Base-by-base conservation (phyloP, 92 coral and sea anemone genomes). In the Epizoanthus ramosus region DNA sequence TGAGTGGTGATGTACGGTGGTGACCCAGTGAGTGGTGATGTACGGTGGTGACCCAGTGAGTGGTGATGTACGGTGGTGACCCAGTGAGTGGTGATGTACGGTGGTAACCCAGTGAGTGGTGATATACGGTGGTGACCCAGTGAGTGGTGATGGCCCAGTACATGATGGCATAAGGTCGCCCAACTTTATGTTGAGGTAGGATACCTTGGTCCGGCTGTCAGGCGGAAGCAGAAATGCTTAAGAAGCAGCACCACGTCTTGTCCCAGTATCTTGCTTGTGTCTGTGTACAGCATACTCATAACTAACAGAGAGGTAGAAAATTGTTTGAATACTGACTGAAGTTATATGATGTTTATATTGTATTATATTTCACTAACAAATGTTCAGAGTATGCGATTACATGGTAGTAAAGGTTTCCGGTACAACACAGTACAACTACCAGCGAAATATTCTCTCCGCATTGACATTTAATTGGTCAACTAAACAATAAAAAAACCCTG, bases 131-230 rank as follows among this genome's bases (percentile, higher is more conserved):
- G 28, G 37, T 28, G 19, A 69, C 6, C 37, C 74, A n/a, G 13
- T 24, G 65, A 74, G 37, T 39, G 50, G 8, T 47, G 15, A 15
- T 47, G 54, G 2, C 14, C 50, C 70, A n/a, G 3, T 79, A 17
- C 6, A 7, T 79, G 43, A 14, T 31, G 6, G 5, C 12, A 54
- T 61, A 3, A 0, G 19, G 45, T 70, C 22, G 35, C 7, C 31
- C 16, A 23, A 59, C 33, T 43, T 5, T 13, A 47, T 47, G 63
- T 43, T 9, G 17, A 69, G 16, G 18, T 14, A 3, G 35, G 84
- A 86, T 84, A 97, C 99, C 98, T 97, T 8, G 98, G 98, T 22
- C 95, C 98, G 18, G 99, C 94, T 1, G 99, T 94, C 52, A 94
- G 80, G 35, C 98, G 87, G 68, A 91, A 97, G 80, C 99, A 97